Base-by-base conservation (phyloP, 35 echinoderm and acorn worm species). In the Hemicentrotus pulcherrimus region DNA sequence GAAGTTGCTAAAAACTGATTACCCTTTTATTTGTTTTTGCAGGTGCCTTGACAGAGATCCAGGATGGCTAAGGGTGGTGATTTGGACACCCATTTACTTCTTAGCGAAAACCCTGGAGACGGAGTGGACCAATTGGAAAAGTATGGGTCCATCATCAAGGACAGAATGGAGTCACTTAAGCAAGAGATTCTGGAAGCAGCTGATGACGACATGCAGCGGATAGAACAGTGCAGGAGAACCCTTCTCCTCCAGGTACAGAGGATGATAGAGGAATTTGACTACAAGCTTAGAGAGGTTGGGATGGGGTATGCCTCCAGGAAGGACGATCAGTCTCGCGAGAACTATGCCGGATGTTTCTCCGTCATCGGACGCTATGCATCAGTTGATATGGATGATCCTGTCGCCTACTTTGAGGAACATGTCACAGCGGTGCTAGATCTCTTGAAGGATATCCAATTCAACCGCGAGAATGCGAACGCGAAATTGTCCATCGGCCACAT, bases 221-320 rank as follows among this genome's bases (percentile, higher is more conserved):
- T 93, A 46, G 91, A 93, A 47, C 45, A 47, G 46, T 46, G 91
- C 91, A 32, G 91, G 46, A 12, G 91, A 31, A 47, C 46, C 45
- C 48, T 93, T 13, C 91, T 93, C 46, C 14, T 46, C 28, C 91
- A 93, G n/a, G 91, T 93, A 6, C 91, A 93, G n/a, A 32, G 91
- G 46, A 93, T 93, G 48, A 93, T 58, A 28, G 91, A 93, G 14
- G 91, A 93, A 47, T 93, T 93, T 11, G 91, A 93, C 45, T 58
- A 93, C 91, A 93, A 93, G 91, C 91, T 93, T 31, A 93, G 91
- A 50, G 91, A 93, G 48, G 48, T 93, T 28, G 46, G 91, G 45
- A 47, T 93, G 48, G 91, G 48, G 19, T 93, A 31, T 31, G 46
- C 30, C 32, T 93, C 91, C 16, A 47, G 48, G 48, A 93, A 15